These are phyloP conservation scores for Empidonax traillii DNA, from an alignment of 2,113 vertebrate genomes.

Conservation along the genomic window DNA sequence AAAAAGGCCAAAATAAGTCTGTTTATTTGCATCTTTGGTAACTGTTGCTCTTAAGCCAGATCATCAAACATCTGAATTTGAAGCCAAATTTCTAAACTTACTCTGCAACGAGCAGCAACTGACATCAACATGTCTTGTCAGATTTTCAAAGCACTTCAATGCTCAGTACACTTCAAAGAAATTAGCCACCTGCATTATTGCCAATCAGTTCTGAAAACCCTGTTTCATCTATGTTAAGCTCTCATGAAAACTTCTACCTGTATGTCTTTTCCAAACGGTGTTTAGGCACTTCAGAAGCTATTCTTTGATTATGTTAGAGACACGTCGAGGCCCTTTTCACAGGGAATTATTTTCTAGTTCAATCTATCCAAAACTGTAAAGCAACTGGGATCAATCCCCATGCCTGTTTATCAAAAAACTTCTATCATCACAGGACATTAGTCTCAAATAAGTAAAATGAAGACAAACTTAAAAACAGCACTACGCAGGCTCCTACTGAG, in stretches of 20 bases:
- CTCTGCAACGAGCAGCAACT: not conserved
- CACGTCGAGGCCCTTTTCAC: not conserved
- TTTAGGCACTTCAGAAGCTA: conserved; percentile 13
- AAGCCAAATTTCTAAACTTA: not conserved
- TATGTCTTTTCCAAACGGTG: not conserved
- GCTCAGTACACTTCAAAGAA: conserved; percentile 12
- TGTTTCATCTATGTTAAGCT: conserved; percentile 1
- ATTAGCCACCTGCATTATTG: conserved; percentile 16
- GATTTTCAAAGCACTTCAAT: conserved; percentile 21
- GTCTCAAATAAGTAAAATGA: not conserved
- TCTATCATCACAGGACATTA: not conserved
- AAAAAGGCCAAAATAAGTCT: not conserved
- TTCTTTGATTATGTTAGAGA: conserved; percentile 12
- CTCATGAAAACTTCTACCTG: not conserved
- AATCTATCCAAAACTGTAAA: not conserved
- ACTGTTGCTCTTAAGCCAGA: not conserved
- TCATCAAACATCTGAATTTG: not conserved
- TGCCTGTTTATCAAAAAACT: not conserved
- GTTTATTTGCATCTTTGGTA: not conserved
- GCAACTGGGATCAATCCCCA: not conserved
- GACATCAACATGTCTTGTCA: not conserved
- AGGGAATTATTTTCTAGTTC: not conserved
- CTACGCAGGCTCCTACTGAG: not conserved
- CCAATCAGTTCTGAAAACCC: not conserved
- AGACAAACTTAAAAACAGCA: not conserved